A percentile compares a stretch with the other conserved stretches of the same genome.
These are phyloP conservation scores for Festucalex cinctus DNA, from an alignment of 2,113 vertebrate species.

Conservation along the genomic window DNA sequence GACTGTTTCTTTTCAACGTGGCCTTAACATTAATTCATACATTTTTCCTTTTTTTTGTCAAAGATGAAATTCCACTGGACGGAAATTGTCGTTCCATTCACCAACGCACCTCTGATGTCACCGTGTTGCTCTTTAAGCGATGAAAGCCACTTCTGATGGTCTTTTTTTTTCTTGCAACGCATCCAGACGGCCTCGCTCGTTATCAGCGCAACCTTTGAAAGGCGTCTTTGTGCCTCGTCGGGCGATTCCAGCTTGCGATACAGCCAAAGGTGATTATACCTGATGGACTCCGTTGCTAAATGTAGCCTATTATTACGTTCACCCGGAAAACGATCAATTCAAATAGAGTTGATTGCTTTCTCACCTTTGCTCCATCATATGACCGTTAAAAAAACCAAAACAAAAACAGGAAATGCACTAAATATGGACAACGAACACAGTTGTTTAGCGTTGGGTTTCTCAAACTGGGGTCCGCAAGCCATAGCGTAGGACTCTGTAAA, in stretches of 20 bases:
- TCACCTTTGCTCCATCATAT: no score
- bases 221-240: constrained; percentile 47
- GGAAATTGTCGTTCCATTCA: constrained; percentile 20
- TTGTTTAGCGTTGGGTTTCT: no score
- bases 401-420: no score
- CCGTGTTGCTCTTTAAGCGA: constrained; percentile 38
- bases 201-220: constrained; percentile 58
- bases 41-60: neutral
- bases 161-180: constrained; percentile 42
- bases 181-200: constrained; percentile 20
- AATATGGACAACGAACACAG: no score
- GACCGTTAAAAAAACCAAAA: no score
- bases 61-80: constrained; percentile 21
- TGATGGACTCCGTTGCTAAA: constrained; percentile 61
- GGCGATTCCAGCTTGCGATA: constrained; percentile 56
- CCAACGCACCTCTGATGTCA: constrained; percentile 28
- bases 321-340: constrained; percentile 57
- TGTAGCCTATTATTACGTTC: constrained; percentile 53
- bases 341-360: constrained; percentile 42
- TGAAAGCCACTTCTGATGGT: constrained; percentile 54
- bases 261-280: constrained; percentile 63
- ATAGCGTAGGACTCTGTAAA: no score
- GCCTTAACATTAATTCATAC: neutral
- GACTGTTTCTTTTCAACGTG: no score
- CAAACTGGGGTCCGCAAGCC: no score